Percentiles rank a stretch among this genome's conserved stretches.
Conservation (phyloP, 2,797 vertebrate species). For the Falco rusticolus region DNA sequence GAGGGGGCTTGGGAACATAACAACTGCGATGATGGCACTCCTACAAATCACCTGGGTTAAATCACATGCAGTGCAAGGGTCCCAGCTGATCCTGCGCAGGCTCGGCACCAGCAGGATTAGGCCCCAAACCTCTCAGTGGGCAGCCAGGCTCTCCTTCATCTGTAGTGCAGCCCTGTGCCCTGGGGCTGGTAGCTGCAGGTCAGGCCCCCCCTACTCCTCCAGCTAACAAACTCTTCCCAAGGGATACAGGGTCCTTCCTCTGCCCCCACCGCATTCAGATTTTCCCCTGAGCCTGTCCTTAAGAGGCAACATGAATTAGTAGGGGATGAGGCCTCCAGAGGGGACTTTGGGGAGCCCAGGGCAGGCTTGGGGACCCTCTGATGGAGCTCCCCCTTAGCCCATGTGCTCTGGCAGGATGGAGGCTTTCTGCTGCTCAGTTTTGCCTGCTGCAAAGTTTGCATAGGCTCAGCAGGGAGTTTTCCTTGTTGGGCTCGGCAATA, state of each 20-base stretch:
- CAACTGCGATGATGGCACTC: accelerated
- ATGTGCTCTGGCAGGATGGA: neutral
- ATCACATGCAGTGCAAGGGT: neutral
- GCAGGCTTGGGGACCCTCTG: neutral
- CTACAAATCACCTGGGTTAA: neutral
- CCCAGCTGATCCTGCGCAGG: neutral
- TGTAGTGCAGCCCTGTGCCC: neutral
- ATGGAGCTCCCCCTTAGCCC: accelerated
- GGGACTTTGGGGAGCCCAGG: neutral
- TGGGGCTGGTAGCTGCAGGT: neutral
- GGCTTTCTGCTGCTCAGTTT: neutral
- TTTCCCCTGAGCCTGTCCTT: neutral
- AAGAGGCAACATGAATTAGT: neutral
- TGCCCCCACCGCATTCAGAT: neutral
- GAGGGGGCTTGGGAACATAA: accelerated
- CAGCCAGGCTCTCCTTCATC: neutral
- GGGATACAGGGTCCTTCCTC: neutral
- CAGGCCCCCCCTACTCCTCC: neutral
- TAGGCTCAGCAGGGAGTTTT: neutral
- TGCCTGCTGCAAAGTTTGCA: neutral
- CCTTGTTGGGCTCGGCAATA: neutral
- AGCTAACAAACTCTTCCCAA: neutral
- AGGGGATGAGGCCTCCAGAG: neutral
- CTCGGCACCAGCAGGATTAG: neutral
- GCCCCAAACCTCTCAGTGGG: neutral